These are phyloP conservation scores for Dicyrtoma fusca DNA, from an alignment of 2,888 invertebrate species.

Conservation along the genomic window DNA sequence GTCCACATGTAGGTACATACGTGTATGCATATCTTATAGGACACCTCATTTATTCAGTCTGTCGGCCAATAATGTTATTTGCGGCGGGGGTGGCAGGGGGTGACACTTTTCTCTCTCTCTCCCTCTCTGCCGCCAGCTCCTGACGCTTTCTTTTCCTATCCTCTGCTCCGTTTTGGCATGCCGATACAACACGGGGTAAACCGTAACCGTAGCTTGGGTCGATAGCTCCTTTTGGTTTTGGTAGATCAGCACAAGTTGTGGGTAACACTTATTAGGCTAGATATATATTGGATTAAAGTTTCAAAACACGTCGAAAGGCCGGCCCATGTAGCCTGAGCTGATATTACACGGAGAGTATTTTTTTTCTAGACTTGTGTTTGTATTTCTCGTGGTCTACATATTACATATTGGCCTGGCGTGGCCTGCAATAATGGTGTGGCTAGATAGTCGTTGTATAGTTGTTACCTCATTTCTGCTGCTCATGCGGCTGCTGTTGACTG, in stretches of 20 bases:
- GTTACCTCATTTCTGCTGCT: background rate
- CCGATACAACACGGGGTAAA: background rate
- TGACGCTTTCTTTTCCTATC: background rate
- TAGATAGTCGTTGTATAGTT: too few species aligned
- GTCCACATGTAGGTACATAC: background rate
- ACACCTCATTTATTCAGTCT: background rate
- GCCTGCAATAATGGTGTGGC: background rate
- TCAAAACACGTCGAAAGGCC: conserved; percentile 37
- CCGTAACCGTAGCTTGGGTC: too few species aligned
- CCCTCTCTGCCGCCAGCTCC: background rate
- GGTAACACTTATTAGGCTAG: conserved; percentile 12
- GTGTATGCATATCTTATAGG: background rate
- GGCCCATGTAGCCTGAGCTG: background rate
- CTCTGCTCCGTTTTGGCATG: background rate
- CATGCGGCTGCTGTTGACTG: conserved; percentile 19
- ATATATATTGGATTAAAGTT: conserved; percentile 36
- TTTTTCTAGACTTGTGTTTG: background rate
- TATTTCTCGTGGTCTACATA: too few species aligned
- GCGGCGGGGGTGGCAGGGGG: background rate
- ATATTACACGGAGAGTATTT: background rate
- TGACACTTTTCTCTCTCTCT: too few species aligned
- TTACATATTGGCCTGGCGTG: background rate
- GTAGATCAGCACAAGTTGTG: background rate
- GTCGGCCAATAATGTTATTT: background rate
- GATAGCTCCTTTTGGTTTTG: background rate